Percentiles rank a stretch among this genome's conserved stretches.
These are phyloP conservation scores for Miltochrista miniata DNA, from an alignment of 2,888 invertebrate species.

Conservation along the genomic window DNA sequence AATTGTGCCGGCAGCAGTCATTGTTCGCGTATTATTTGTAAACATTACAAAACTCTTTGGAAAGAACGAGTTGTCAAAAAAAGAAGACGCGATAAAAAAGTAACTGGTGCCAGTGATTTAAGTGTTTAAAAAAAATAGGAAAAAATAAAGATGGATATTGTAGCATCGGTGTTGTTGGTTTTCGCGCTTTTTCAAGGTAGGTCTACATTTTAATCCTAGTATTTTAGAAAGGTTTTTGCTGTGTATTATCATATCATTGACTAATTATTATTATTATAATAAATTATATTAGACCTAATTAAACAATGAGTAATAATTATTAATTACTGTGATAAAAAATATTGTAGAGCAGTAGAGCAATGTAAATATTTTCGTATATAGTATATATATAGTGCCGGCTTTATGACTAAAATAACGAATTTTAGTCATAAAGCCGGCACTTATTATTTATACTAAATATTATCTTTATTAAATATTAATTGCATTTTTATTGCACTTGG, in stretches of 20 bases:
- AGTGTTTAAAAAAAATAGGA: constrained; percentile 14
- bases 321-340: no score
- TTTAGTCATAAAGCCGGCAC: no score
- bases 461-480: no score
- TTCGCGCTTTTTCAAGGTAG: constrained; percentile 67
- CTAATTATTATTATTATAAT: not conserved
- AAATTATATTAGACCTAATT: not conserved
- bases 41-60: constrained; percentile 15
- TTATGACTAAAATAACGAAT: no score
- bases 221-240: not conserved
- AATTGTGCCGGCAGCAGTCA: constrained; percentile 7
- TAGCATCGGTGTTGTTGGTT: constrained; percentile 43
- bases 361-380: no score
- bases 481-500: no score
- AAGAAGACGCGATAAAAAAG: not conserved
- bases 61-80: not conserved
- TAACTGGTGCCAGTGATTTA: not conserved
- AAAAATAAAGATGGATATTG: constrained; percentile 38
- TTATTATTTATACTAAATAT: no score
- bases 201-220: constrained; percentile 19
- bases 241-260: not conserved
- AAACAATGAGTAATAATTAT: not conserved
- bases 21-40: constrained; percentile 30
- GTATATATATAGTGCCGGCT: no score
- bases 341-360: no score